Evolutionary conservation across 2,888 invertebrate genomes (phyloP), one percentile per base, ranked within the genome.

Genomic region (Nasonovia ribisnigri): DNA sequence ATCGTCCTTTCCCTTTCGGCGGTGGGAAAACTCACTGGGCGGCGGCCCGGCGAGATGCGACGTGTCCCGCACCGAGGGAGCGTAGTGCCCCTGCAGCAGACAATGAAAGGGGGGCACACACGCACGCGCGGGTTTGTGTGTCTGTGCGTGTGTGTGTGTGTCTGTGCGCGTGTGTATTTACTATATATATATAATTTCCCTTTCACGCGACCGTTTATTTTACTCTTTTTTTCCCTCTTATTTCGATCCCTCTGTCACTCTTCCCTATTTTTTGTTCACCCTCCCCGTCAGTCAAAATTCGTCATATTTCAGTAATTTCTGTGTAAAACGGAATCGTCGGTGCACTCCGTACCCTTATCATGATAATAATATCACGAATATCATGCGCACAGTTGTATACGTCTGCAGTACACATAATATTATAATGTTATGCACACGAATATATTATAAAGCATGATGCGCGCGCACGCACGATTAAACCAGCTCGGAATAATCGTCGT

Each of bases 171-270:
- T 29, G 86, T 46, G 84, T 88, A 67, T 67, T 67, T 26, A 46
- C 84, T 88, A 36, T 57, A 54, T 88, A 36, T 57, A 54, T 77
- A 57, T 77, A 88, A 77, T 88, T 88, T 92, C 92, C 88, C 92
- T 88, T 88, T 92, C 88, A 29, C 92, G n/a, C 92, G 92, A 51
- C 92, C 92, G 92, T 92, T 92, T 92, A 67, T 92, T 88, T 88
- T 51, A 88, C 86, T 86, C 91, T 92, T 86, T 92, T 77, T 86
- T 86, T 57, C 77, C 46, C 46, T 84, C 42, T 54, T 91, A 54
- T 46, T 26, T 54, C 84, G 77, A 77, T n/a, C 87, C 87, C 87
- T 54, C 48, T 87, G 60, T 67, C 92, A 67, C 67, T 87, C 48
- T 26, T 29, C 26, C 16, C 57, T 26, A 2, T 26, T 60, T 29